Evolutionary conservation across 2,888 invertebrate genomes (phyloP), one percentile per base, ranked within the genome.

Genomic region (Lapara coniferarum): DNA sequence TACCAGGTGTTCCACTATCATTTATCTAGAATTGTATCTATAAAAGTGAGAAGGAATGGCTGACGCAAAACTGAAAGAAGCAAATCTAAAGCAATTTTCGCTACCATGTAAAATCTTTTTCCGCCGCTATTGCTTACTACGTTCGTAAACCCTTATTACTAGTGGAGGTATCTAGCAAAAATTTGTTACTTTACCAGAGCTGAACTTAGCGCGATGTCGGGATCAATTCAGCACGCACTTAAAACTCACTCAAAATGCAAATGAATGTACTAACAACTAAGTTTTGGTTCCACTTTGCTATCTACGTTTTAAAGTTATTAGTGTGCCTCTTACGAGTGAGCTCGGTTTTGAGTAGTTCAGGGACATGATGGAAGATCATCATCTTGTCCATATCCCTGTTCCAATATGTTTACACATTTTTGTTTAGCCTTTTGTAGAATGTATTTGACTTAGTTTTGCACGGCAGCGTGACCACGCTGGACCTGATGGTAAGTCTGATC

Each of bases 261-360:
- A 63, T 63, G 19, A 63, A 63, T 63, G 49, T 63, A 63, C 49
- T 49, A 63, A 63, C 63, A 63, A 63, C 19, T 63, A 25, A 63
- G 63, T 63, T 63, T 19, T 13, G 49, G 46, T 12, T 19, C 63
- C 19, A 63, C 46, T 46, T 63, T 19, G 16, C 12, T 5, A 49
- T 46, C 19, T 63, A 13, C 10, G 2, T 63, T 63, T 19, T 49
- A 63, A 19, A 63, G 46, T 14, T 58, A 58, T 58, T 37, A 6
- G 5, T 12, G 10, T 16, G n/a, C n/a, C 10, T 55, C 10, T 16
- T 55, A 10, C 16, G 16, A 55, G 10, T 55, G 19, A 16, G 55
- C 55, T 19, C 10, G n/a, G n/a, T n/a, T n/a, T n/a, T 55, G 37
- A 37, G 8, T 37, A 7, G 37, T 37, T 25, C 25, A 25, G 25